Evolutionary conservation across 2,888 invertebrate genomes (phyloP).

Genomic region (Latrodectus hesperus): DNA sequence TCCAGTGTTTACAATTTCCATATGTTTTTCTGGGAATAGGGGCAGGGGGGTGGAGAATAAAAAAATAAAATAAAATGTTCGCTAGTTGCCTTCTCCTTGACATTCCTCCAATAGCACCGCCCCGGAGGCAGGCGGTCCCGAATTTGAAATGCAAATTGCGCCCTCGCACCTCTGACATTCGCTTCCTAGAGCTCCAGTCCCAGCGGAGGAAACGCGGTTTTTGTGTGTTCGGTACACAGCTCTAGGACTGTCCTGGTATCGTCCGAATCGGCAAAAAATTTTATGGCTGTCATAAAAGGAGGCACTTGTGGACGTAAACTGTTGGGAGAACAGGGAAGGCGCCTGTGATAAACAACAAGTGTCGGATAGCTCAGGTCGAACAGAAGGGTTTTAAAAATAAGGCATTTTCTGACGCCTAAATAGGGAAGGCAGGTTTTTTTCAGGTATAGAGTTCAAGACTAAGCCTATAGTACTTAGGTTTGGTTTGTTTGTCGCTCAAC

Average conservation of each 20-base stretch:
- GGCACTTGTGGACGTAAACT: conserved; percentile 25
- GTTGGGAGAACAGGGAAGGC: neutral
- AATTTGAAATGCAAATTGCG: conserved; percentile 40
- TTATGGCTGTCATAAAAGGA: conserved; percentile 37
- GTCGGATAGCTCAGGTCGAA: neutral
- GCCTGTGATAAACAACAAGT: neutral
- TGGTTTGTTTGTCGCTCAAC: too few species aligned
- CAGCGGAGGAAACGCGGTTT: conserved; percentile 7
- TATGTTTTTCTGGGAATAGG: neutral
- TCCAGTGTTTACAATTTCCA: neutral
- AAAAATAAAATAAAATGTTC: neutral
- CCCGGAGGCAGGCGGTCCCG: neutral
- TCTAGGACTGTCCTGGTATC: conserved; percentile 11
- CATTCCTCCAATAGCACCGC: neutral
- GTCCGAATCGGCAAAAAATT: conserved; percentile 21
- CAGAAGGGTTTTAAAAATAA: too few species aligned
- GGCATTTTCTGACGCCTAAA: too few species aligned
- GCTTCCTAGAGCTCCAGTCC: neutral
- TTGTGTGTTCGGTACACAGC: conserved; percentile 9
- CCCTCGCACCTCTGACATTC: neutral
- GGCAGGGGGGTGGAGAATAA: neutral
- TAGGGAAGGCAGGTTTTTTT: too few species aligned
- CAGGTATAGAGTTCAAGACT: too few species aligned
- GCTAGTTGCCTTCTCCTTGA: neutral
- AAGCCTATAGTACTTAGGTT: too few species aligned